Evolutionary conservation across 2,797 vertebrate genomes (phyloP).

Genomic region (Perdix hodgsoniae): DNA sequence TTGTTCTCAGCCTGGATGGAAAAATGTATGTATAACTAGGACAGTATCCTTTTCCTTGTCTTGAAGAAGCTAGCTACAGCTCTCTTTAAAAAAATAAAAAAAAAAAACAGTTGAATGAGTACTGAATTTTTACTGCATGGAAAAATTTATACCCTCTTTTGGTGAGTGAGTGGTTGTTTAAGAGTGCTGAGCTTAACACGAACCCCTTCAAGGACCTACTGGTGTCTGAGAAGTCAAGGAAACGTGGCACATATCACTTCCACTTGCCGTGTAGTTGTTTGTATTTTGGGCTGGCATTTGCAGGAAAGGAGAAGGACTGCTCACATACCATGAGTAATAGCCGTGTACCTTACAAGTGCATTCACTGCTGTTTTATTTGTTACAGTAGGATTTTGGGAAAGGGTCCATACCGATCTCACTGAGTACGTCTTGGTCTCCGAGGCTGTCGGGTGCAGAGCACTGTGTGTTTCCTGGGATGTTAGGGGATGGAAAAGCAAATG

Average conservation of each 20-base stretch:
- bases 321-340: neutral
- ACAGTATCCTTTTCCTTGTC: neutral
- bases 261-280: neutral
- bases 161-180: neutral
- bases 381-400: neutral
- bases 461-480: fast-evolving
- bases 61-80: neutral
- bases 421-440: neutral
- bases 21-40: neutral
- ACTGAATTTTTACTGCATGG: neutral
- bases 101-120: neutral
- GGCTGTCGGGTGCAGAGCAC: fast-evolving
- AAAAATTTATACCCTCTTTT: neutral
- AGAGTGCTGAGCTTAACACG: neutral
- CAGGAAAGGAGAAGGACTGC: neutral
- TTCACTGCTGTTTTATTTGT: neutral
- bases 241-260: neutral
- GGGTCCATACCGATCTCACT: neutral
- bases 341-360: fast-evolving
- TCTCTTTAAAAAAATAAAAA: neutral
- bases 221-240: neutral
- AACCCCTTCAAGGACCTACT: neutral
- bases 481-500: neutral
- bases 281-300: neutral
- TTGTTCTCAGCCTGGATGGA: neutral